These are phyloP conservation scores for Anoplius nigerrimus DNA, from an alignment of 2,888 invertebrate genomes.

Conservation along the genomic window DNA sequence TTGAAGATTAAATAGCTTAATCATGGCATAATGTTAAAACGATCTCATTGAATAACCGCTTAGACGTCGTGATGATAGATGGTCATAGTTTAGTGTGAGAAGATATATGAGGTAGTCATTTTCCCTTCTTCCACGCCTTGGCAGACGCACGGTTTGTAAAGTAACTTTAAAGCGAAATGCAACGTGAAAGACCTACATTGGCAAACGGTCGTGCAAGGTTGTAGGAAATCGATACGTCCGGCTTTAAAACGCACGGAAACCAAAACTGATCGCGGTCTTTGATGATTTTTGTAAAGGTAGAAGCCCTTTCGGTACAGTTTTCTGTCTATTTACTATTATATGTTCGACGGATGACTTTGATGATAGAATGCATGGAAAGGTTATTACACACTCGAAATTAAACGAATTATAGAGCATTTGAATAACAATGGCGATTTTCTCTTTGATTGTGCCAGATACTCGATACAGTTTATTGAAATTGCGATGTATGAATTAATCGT, in stretches of 20 bases:
- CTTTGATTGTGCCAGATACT: too few relatives aligned
- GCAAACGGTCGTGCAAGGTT: neutral
- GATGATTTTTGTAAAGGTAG: too few relatives aligned
- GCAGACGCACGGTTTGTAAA: too few relatives aligned
- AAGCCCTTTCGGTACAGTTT: too few relatives aligned
- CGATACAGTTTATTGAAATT: too few relatives aligned
- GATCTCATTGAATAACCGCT: neutral
- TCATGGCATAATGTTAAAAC: neutral
- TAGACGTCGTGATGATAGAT: neutral
- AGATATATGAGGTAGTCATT: neutral
- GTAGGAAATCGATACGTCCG: neutral
- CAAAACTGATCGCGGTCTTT: neutral
- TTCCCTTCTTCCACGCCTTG: neutral
- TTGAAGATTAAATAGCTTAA: neutral
- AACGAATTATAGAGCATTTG: too few relatives aligned
- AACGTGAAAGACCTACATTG: neutral
- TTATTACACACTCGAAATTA: too few relatives aligned
- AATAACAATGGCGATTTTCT: too few relatives aligned
- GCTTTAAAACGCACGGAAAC: neutral
- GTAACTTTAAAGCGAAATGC: neutral
- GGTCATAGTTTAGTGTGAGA: neutral
- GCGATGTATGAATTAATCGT: too few relatives aligned
- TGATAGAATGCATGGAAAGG: too few relatives aligned
- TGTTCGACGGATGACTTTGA: too few relatives aligned
- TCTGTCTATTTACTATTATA: too few relatives aligned